A percentile compares a stretch with the other conserved stretches of the same genome.
phyloP scores from a whole-genome alignment of 30 jellyfish, hydroid and myxozoan genomes.

The Nemopilema nomurai region DNA sequence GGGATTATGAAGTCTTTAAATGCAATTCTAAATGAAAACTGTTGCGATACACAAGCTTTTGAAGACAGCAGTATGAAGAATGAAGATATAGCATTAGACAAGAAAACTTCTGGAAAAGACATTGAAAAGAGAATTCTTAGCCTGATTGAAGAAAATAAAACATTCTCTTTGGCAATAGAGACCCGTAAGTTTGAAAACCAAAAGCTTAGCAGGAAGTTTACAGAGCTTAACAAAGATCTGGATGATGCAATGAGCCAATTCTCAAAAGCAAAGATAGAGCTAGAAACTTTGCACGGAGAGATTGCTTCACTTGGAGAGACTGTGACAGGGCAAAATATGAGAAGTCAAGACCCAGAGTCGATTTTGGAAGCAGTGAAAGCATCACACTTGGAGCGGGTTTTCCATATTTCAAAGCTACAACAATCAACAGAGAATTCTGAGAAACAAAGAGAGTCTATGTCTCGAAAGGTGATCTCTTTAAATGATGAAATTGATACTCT shows the following conservation, averaged over 20 bases:
- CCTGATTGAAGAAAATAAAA: not conserved
- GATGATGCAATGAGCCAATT: not conserved
- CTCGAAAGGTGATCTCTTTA: not conserved
- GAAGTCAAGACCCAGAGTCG: not conserved
- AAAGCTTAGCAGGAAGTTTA: not conserved
- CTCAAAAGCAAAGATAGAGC: not conserved
- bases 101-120: not conserved
- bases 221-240: not conserved
- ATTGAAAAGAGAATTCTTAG: not conserved
- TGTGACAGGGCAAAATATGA: not conserved
- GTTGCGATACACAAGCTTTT: not conserved
- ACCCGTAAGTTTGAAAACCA: not conserved
- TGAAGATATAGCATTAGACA: not conserved
- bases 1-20: not conserved
- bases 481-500: not conserved
- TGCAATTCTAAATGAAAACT: not conserved
- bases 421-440: not conserved
- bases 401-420: not conserved
- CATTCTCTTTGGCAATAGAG: not conserved
- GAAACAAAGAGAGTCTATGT: not conserved
- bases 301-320: not conserved
- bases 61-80: not conserved
- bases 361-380: not conserved
- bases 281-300: not conserved
- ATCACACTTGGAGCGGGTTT: not conserved